phyloP scores from a whole-genome alignment of 2,888 invertebrate genomes.

The Cenopis cana region DNA sequence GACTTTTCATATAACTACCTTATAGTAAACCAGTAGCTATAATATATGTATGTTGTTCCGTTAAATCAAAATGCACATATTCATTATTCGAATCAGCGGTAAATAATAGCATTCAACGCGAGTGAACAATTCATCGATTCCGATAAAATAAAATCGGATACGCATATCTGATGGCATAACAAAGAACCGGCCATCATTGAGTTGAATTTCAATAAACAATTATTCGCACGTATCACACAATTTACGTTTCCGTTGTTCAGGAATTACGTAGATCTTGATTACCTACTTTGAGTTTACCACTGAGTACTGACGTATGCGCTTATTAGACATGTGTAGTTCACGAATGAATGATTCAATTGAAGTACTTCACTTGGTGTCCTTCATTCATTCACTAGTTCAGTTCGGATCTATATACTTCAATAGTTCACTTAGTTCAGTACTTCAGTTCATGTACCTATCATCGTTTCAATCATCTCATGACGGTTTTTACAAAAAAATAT shows the following conservation, averaged over 20 bases:
- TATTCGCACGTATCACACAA: background rate
- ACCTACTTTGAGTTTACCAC: no score
- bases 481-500: no score
- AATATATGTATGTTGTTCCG: background rate
- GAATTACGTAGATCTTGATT: background rate
- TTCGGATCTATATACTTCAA: no score
- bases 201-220: background rate
- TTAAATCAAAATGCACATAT: background rate
- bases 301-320: no score
- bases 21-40: background rate
- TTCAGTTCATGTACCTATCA: no score
- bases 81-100: conserved; percentile 9
- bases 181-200: conserved; percentile 13
- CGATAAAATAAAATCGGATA: conserved; percentile 13
- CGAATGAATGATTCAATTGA: no score
- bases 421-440: no score
- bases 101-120: conserved; percentile 20
- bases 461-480: no score
- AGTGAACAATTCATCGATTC: conserved; percentile 16
- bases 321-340: no score
- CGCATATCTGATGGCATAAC: conserved; percentile 22
- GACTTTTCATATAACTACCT: no score
- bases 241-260: background rate
- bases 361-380: no score
- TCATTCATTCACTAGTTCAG: no score